Percentiles rank a stretch among this genome's conserved stretches.
Conservation (phyloP, 1,140 invertebrate species). For the Streblospio benedicti region DNA sequence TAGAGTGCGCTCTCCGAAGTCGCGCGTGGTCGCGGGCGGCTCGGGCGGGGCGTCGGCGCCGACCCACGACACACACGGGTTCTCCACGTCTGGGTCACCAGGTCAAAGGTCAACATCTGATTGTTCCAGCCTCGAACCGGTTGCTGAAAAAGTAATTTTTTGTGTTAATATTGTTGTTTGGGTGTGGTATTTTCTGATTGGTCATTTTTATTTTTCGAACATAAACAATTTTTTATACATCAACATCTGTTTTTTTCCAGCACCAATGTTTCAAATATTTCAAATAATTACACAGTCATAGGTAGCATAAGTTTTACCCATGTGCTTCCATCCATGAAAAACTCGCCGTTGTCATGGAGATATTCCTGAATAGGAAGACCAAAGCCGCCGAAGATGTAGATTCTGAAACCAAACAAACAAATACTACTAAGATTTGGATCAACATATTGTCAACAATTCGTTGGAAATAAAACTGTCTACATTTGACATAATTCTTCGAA, state of each 20-base stretch:
- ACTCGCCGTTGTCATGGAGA: constrained; percentile 11
- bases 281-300: not conserved
- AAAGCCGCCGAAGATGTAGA: constrained; percentile 45
- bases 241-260: too few species aligned
- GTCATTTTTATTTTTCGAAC: too few species aligned
- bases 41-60: constrained; percentile 34
- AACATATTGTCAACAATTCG: not conserved
- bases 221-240: not conserved
- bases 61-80: constrained; percentile 27
- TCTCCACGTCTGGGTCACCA: constrained; percentile 27
- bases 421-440: not conserved
- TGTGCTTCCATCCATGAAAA: constrained; percentile 15
- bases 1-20: constrained; percentile 27
- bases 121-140: constrained; percentile 37
- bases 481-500: not conserved
- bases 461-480: not conserved
- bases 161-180: too few species aligned
- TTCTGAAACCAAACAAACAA: constrained; percentile 22
- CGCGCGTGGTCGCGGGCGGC: constrained; percentile 40
- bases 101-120: constrained; percentile 34
- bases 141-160: too few species aligned
- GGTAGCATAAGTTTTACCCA: not conserved
- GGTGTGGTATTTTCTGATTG: too few species aligned
- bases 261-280: not conserved
- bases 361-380: constrained; percentile 23